These are phyloP conservation scores for Monodelphis domestica DNA, from an alignment of 2,797 vertebrate species.

Conservation along the genomic window DNA sequence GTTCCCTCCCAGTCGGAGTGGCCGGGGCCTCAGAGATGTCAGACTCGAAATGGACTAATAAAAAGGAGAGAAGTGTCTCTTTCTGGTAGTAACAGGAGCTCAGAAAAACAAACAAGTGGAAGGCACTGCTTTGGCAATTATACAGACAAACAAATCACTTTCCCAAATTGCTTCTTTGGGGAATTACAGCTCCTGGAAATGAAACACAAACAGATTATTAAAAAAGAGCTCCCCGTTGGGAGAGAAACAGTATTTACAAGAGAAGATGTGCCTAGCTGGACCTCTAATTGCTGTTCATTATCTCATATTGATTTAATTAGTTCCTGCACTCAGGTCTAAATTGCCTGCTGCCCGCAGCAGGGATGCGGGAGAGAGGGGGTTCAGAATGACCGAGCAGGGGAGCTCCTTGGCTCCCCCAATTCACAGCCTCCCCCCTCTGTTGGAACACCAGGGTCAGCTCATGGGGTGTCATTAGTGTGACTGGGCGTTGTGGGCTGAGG, in stretches of 20 bases:
- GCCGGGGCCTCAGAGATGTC: fast-evolving
- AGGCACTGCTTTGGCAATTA: conserved; percentile 91
- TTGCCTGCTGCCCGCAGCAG: conserved; percentile 91
- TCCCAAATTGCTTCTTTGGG: conserved; percentile 94
- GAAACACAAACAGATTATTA: conserved; percentile 97
- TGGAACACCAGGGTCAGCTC: conserved; percentile 77
- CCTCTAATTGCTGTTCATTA: conserved; percentile 99
- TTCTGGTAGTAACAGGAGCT: conserved; percentile 73
- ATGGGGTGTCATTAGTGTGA: conserved; percentile 57
- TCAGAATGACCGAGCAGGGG: conserved; percentile 75
- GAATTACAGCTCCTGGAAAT: conserved; percentile 94
- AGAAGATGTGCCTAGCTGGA: conserved; percentile 92
- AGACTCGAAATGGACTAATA: fast-evolving
- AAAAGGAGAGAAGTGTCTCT: conserved; percentile 45
- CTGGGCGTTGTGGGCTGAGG: conserved; percentile 38
- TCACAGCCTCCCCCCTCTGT: neutral
- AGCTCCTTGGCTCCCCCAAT: neutral
- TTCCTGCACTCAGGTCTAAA: conserved; percentile 92
- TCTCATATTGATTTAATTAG: conserved; percentile 99
- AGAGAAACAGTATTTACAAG: conserved; percentile 93
- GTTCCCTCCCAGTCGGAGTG: neutral
- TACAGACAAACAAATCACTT: conserved; percentile 93
- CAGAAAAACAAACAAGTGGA: conserved; percentile 83
- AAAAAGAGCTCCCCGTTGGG: conserved; percentile 93
- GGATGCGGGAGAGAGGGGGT: conserved; percentile 78